Evolutionary conservation across 2,797 vertebrate species (phyloP), one percentile per base, ranked within the genome.

Genomic region (Novumbra hubbsi): DNA sequence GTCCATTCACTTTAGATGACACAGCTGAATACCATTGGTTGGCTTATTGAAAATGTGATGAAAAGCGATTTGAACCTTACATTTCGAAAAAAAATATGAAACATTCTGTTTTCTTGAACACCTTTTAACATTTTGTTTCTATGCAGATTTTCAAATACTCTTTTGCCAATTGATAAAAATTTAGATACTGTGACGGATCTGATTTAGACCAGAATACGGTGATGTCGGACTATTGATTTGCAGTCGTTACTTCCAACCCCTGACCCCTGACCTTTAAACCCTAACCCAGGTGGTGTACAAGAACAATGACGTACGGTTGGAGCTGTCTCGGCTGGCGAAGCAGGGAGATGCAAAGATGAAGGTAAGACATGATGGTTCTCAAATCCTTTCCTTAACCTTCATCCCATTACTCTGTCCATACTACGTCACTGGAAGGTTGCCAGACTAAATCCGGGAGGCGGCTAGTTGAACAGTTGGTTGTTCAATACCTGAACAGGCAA

Each of bases 301-400:
- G 94, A 99, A 99, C 92, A 99, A 98, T 0, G 98, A 99, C 71
- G 97, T 99, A 74, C 94, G 97, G 72, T 90, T 99, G 89, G 98
- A 99, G 86, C 91, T 99, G 81, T 99, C 98, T 77, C 94, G 96
- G 80, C 94, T 99, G 87, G 97, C 98, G 81, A 99, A 98, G 84
- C 95, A 96, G 92, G 97, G 96, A 70, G 97, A 99, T 87, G 93
- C 95, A 69, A 99, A 99, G 88, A 99, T 99, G 97, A 99, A 99
- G 93, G 91, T 74, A 74, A 76, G 78, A 74, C 55, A 4, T 21
- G n/a, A 4, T 57, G 21, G 55, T 57, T 57, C 52, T 57, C n/a
- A 57, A 57, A 57, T 24, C 52, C n/a, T 6, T 21, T 57, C n/a
- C 52, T n/a, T 17, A 52, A 5, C 50, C 50, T 17, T 52, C 3